A percentile compares a stretch with the other conserved stretches of the same genome.
phyloP scores from a whole-genome alignment of 2,888 invertebrate species.

The Sphaerophoria taeniata region DNA sequence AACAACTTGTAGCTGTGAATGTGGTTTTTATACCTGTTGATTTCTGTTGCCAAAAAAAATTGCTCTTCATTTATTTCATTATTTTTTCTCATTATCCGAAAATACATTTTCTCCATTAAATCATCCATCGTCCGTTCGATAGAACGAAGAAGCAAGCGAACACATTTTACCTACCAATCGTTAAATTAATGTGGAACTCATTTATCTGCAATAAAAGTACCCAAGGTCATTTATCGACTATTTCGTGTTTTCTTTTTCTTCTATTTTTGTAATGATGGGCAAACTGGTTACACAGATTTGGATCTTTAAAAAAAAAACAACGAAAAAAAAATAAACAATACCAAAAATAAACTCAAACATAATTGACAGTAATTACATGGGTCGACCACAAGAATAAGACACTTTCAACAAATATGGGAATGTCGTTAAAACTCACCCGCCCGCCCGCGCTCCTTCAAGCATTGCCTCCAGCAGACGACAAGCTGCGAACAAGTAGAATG shows the following conservation, averaged over 20 bases:
- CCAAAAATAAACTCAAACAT: slow-evolving; percentile 43
- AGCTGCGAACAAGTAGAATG: slow-evolving; percentile 29
- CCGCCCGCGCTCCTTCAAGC: too few species aligned
- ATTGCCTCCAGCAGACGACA: slow-evolving; percentile 35
- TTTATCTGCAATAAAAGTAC: slow-evolving; percentile 23
- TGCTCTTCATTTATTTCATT: neutral
- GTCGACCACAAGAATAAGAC: slow-evolving; percentile 10
- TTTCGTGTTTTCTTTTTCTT: slow-evolving; percentile 50
- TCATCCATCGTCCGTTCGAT: too few species aligned
- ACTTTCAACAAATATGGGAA: neutral
- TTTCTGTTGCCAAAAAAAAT: slow-evolving; percentile 13
- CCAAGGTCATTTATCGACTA: slow-evolving; percentile 56
- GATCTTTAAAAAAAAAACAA: slow-evolving; percentile 27
- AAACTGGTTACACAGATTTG: slow-evolving; percentile 47
- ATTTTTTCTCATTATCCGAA: slow-evolving; percentile 13
- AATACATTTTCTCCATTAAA: slow-evolving; percentile 20
- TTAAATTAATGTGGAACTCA: slow-evolving; percentile 53
- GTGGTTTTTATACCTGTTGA: slow-evolving; percentile 1
- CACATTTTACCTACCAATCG: slow-evolving; percentile 2
- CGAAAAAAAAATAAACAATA: slow-evolving; percentile 24
- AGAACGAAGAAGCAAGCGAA: neutral
- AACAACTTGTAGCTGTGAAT: neutral
- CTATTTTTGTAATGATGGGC: slow-evolving; percentile 22
- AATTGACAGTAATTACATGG: slow-evolving; percentile 61
- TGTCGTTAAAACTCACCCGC: slow-evolving; percentile 1